A percentile compares a stretch with the other conserved stretches of the same genome.
phyloP scores from a whole-genome alignment of 2,113 vertebrate species.

The Hymenochirus boettgeri region DNA sequence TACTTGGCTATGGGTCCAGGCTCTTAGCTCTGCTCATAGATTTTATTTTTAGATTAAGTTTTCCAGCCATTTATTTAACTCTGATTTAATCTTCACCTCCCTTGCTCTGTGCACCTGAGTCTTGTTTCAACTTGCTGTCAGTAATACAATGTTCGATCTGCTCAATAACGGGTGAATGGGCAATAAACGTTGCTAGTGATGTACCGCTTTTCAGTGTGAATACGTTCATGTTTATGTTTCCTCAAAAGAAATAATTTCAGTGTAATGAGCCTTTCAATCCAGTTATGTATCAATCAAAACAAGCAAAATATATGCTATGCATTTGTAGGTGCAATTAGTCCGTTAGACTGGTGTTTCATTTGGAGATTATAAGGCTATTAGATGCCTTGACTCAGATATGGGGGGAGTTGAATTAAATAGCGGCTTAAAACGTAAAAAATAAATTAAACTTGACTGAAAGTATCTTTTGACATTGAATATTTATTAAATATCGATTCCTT shows the following conservation, averaged over 20 bases:
- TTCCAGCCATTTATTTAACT: background rate
- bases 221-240: background rate
- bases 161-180: background rate
- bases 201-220: background rate
- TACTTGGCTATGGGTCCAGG: background rate
- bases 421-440: background rate
- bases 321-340: background rate
- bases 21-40: background rate
- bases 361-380: background rate
- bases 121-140: background rate
- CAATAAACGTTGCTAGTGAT: background rate
- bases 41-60: background rate
- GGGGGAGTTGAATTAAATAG: background rate
- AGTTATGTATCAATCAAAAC: background rate
- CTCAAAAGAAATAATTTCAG: background rate
- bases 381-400: background rate
- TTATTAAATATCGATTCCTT: constrained; percentile 17
- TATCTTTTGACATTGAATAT: constrained; percentile 24
- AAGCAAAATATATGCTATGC: background rate
- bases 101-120: background rate
- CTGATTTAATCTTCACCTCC: background rate
- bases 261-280: background rate
- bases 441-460: constrained; percentile 25
- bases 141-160: background rate
- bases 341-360: background rate